Evolutionary conservation across 1,140 invertebrate species (phyloP).

Genomic region (Drosophila watanabei): DNA sequence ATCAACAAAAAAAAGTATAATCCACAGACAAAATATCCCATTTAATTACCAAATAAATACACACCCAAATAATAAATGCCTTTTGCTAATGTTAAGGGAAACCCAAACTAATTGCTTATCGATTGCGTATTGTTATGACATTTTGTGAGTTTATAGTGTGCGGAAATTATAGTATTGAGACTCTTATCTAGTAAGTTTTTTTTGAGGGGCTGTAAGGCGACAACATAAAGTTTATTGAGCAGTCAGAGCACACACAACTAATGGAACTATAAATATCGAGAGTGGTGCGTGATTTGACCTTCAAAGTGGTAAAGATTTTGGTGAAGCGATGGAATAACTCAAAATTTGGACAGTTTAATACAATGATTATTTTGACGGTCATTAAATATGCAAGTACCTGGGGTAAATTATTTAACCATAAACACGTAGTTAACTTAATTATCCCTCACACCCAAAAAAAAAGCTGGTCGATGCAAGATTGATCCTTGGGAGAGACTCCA

Average conservation of each 20-base stretch:
- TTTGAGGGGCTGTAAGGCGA: not conserved
- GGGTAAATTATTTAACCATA: conserved; percentile 67
- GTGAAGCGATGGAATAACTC: not conserved
- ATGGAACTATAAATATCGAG: conserved; percentile 12
- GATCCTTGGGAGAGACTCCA: conserved; percentile 1
- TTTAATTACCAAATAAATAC: not conserved
- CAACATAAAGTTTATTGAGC: conserved; percentile 29
- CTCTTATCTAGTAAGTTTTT: conserved; percentile 3
- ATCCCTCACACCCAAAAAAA: conserved; percentile 22
- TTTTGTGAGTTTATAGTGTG: not conserved
- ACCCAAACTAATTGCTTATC: conserved; percentile 7
- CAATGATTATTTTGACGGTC: not conserved
- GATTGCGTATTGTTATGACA: conserved; percentile 3
- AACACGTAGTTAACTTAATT: conserved; percentile 82
- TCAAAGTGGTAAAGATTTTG: not conserved
- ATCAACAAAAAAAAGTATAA: not conserved
- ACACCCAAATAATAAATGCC: not conserved
- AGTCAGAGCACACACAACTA: conserved; percentile 10
- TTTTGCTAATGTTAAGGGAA: not conserved
- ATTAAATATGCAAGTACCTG: conserved; percentile 41
- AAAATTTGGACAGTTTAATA: conserved; percentile 8
- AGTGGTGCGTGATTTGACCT: conserved; percentile 19
- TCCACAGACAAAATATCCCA: not conserved
- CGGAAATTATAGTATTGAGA: not conserved
- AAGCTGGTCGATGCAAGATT: conserved; percentile 33